phyloP scores from a whole-genome alignment of 1,140 invertebrate species.

The Asbolus verrucosus region DNA sequence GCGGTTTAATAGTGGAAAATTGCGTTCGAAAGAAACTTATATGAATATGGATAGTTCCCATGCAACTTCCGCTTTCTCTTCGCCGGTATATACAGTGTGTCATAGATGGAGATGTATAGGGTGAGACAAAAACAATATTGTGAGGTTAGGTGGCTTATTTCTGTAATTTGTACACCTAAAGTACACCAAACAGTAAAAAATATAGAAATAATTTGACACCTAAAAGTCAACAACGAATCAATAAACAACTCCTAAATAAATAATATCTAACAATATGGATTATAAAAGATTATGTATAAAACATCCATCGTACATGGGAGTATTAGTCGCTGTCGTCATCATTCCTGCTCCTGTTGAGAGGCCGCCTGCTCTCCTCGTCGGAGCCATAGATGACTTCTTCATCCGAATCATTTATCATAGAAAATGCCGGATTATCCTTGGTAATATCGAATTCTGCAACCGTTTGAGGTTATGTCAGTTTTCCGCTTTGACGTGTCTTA shows the following conservation, averaged over 20 bases:
- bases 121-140: too few relatives aligned
- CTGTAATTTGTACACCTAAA: constrained; percentile 15
- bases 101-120: too few relatives aligned
- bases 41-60: too few relatives aligned
- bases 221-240: constrained; percentile 13
- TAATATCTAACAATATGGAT: constrained; percentile 12
- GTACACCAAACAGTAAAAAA: constrained; percentile 21
- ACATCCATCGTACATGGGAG: neutral
- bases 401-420: constrained; percentile 98
- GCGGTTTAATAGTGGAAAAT: too few relatives aligned
- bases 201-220: constrained; percentile 2
- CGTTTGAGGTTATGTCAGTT: constrained; percentile 50
- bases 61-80: too few relatives aligned
- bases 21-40: too few relatives aligned
- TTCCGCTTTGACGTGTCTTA: neutral
- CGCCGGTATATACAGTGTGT: too few relatives aligned
- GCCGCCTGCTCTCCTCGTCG: constrained; percentile 85
- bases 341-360: constrained; percentile 75
- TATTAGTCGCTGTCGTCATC: constrained; percentile 77
- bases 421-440: constrained; percentile 97
- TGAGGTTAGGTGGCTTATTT: too few relatives aligned
- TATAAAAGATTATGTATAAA: constrained; percentile 20
- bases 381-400: constrained; percentile 97
- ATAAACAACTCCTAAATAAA: constrained; percentile 18
- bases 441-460: constrained; percentile 87